Conservation (phyloP, 2,113 vertebrate genomes). For the Carassius auratus region DNA sequence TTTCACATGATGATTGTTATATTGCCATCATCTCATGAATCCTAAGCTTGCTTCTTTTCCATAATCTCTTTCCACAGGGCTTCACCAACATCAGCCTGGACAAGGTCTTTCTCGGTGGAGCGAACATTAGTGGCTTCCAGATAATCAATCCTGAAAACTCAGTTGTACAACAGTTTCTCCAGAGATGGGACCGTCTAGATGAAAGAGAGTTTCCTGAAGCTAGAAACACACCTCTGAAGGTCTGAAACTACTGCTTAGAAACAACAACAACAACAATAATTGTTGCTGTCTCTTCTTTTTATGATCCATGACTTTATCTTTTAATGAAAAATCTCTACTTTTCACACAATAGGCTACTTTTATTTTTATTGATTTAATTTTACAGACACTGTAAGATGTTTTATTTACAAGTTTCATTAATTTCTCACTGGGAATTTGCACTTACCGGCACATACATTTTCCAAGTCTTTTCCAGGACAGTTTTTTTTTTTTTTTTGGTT, state of each 20-base stretch:
- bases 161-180: slow-evolving; percentile 97
- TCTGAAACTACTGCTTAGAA: slow-evolving; percentile 65
- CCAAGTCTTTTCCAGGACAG: slow-evolving; percentile 35
- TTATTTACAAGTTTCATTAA: neutral
- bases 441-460: neutral
- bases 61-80: slow-evolving; percentile 80
- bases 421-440: neutral
- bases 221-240: slow-evolving; percentile 94
- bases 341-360: neutral
- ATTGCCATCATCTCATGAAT: neutral
- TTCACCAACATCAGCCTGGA: slow-evolving; percentile 95
- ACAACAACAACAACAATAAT: neutral
- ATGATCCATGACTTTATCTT: neutral
- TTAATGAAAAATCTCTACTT: neutral
- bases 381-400: no score
- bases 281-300: neutral
- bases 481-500: no score
- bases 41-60: neutral
- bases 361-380: no score
- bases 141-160: slow-evolving; percentile 97
- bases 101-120: slow-evolving; percentile 93
- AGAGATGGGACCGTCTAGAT: slow-evolving; percentile 96
- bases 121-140: slow-evolving; percentile 98
- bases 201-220: slow-evolving; percentile 99
- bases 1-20: neutral